phyloP scores from a whole-genome alignment of 2,888 invertebrate species.

The Matsumyia berberina region DNA sequence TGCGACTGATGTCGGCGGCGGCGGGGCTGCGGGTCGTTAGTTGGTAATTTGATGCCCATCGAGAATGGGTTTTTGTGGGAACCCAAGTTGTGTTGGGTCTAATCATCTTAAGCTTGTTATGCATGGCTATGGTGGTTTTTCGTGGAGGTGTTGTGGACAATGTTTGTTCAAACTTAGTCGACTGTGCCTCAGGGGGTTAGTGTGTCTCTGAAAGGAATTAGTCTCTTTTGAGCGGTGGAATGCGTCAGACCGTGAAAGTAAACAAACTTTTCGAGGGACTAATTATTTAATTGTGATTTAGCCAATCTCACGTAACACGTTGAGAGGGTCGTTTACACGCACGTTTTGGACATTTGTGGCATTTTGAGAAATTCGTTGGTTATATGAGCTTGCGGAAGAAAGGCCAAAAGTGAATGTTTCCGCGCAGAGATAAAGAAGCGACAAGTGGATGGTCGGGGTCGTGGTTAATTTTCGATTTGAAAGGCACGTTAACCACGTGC shows the following conservation, averaged over 20 bases:
- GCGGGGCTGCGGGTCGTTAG: neutral
- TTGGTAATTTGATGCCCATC: neutral
- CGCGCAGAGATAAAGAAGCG: too few species aligned
- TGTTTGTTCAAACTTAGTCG: conserved; percentile 12
- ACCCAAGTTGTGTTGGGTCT: conserved; percentile 2
- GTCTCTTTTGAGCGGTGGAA: conserved; percentile 10
- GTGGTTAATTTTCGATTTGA: too few species aligned
- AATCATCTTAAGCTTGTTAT: conserved; percentile 34
- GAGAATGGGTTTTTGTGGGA: conserved; percentile 26
- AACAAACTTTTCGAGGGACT: conserved; percentile 11
- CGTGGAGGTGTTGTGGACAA: conserved; percentile 6
- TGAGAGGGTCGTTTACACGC: neutral
- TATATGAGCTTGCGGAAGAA: conserved; percentile 8
- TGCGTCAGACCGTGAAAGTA: conserved; percentile 51
- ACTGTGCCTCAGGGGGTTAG: conserved; percentile 17
- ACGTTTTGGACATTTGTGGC: neutral
- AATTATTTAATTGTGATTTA: conserved; percentile 23
- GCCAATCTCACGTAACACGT: neutral
- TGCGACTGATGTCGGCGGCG: conserved; percentile 24
- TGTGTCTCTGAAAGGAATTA: conserved; percentile 6
- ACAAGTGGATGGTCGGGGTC: neutral
- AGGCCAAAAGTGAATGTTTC: conserved; percentile 25
- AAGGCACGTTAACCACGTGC: too few species aligned
- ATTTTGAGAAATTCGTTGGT: conserved; percentile 3
- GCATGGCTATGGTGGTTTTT: conserved; percentile 5